These are phyloP conservation scores for Solea solea DNA, from an alignment of 2,113 vertebrate genomes.

Conservation along the genomic window DNA sequence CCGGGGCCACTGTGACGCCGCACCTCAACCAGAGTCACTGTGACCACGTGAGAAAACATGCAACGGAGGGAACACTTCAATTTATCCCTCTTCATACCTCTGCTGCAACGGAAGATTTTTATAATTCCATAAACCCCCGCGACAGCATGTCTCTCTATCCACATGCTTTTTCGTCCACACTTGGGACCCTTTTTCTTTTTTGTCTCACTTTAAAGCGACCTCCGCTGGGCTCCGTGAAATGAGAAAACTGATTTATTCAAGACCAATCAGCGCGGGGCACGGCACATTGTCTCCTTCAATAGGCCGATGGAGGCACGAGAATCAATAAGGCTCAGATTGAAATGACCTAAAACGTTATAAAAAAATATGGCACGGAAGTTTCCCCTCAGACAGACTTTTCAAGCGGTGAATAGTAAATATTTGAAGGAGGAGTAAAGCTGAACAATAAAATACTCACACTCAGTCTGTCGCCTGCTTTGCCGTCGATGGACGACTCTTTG, in stretches of 20 bases:
- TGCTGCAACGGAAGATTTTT: not conserved
- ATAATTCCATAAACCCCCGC: conserved; percentile 8
- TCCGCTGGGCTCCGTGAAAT: conserved; percentile 1
- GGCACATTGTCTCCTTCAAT: not conserved
- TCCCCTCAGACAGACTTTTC: not conserved
- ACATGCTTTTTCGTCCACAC: not conserved
- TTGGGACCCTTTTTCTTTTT: not conserved
- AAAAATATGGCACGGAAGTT: not conserved
- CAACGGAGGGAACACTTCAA: conserved; percentile 4
- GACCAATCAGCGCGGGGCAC: not conserved
- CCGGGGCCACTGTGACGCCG: conserved; percentile 13
- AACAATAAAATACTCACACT: conserved; percentile 60
- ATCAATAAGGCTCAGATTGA: not conserved
- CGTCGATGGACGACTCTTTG: conserved; percentile 44
- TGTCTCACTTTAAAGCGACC: conserved; percentile 1
- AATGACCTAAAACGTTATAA: not conserved
- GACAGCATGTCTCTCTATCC: conserved; percentile 15
- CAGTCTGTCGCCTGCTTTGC: conserved; percentile 47
- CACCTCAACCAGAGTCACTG: not conserved
- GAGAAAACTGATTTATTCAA: conserved; percentile 30
- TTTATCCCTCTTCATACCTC: conserved; percentile 28
- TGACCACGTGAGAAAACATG: conserved; percentile 10
- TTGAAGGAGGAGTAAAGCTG: not conserved
- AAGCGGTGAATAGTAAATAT: too few species aligned
- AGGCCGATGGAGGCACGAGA: not conserved